Percentiles rank a stretch among this genome's conserved stretches.
These are phyloP conservation scores for Penaeus monodon DNA, from an alignment of 2,888 invertebrate genomes.

Conservation along the genomic window DNA sequence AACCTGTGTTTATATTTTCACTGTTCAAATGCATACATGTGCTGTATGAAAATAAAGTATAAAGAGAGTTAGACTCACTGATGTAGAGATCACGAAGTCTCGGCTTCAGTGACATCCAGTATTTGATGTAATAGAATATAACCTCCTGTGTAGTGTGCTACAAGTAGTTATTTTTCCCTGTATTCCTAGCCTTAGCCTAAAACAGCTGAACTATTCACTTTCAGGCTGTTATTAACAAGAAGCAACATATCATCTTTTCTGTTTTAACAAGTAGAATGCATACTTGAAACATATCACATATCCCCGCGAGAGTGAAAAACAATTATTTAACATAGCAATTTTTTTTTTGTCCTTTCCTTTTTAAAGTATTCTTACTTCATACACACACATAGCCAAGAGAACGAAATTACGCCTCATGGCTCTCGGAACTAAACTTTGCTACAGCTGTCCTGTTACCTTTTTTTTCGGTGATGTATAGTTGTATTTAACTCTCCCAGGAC, in stretches of 20 bases:
- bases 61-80: neutral
- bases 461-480: neutral
- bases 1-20: conserved; percentile 16
- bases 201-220: conserved; percentile 51
- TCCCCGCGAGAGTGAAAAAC: conserved; percentile 29
- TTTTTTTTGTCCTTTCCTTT: too few relatives aligned
- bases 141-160: conserved; percentile 48
- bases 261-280: conserved; percentile 42
- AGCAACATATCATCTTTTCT: conserved; percentile 55
- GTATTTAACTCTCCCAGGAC: conserved; percentile 22
- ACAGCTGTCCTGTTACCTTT: too few relatives aligned
- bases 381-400: too few relatives aligned
- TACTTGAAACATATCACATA: conserved; percentile 36
- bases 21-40: neutral
- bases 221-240: conserved; percentile 56
- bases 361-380: too few relatives aligned
- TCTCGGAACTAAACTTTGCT: too few relatives aligned
- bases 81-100: neutral
- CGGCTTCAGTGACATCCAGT: neutral
- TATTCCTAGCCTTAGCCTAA: conserved; percentile 52
- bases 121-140: neutral
- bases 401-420: too few relatives aligned
- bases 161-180: conserved; percentile 28
- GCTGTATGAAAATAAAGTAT: too few relatives aligned
- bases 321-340: neutral